Evolutionary conservation across 2,888 invertebrate genomes (phyloP), one percentile per base, ranked within the genome.

Genomic region (Clanis bilineata): DNA sequence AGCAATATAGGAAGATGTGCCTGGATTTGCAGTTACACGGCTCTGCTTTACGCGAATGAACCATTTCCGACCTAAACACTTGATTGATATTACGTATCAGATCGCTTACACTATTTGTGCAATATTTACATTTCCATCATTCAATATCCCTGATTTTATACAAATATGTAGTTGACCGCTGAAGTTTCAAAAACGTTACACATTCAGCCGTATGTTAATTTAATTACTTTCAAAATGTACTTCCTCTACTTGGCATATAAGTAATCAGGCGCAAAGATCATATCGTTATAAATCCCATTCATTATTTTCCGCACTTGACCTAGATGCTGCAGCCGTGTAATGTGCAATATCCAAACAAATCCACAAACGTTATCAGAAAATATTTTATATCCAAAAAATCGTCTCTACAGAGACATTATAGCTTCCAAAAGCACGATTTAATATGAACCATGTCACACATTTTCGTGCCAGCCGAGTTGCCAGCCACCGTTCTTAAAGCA

Each of bases 1-100:
- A 81, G 80, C 79, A 67, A 74, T 72, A 70, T 67, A 67, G 43
- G 56, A 56, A 15, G 25, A 57, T 10, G 10, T 57, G 56, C 28
- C 43, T 10, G n/a, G 51, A 51, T 51, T 51, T 18, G 32, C 51
- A 32, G 18, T 51, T 51, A 28, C 51, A 51, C 51, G 51, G 28
- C 51, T 9, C 15, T n/a, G 6, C 15, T 47, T 15, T 23, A 28
- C 15, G 15, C 15, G 15, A 25, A 36, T 10, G 1, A 36, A 36
- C 36, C 36, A 36, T 9, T 36, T 7, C 12, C 1, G 36, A 32
- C 12, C 1, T 32, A 32, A 3, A 3, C 1, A 32, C 9, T 32
- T 32, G 7, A 5, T 2, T 47, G 45, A n/a, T n/a, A n/a, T n/a
- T n/a, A n/a, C n/a, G n/a, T n/a, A n/a, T n/a, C n/a, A n/a, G n/a